phyloP scores from a whole-genome alignment of 2,797 vertebrate species.

The Onychomys arenicola region DNA sequence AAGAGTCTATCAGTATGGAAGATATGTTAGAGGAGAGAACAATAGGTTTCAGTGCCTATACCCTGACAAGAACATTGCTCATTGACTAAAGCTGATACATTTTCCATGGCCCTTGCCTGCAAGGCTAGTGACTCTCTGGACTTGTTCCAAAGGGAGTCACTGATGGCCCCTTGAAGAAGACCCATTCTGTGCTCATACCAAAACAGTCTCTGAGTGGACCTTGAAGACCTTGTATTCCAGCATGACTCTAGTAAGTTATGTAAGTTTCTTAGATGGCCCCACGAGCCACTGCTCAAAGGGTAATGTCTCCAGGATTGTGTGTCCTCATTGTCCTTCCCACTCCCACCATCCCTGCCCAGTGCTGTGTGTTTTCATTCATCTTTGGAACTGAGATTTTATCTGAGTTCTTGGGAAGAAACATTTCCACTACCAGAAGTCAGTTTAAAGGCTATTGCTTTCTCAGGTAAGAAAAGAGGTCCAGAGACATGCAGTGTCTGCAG shows the following conservation, averaged over 20 bases:
- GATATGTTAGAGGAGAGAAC: neutral
- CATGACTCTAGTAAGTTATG: neutral
- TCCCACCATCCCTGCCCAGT: neutral
- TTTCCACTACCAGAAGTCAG: neutral
- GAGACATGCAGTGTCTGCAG: neutral
- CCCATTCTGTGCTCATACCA: neutral
- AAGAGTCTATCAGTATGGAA: neutral
- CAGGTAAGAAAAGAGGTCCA: neutral
- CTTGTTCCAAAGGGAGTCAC: neutral
- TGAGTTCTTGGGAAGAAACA: conserved; percentile 21
- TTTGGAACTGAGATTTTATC: neutral
- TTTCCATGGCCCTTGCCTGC: neutral
- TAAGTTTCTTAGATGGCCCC: neutral
- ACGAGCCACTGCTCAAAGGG: neutral
- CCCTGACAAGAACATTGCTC: conserved; percentile 3
- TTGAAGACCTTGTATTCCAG: neutral
- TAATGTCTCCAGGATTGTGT: neutral
- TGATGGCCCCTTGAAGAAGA: neutral
- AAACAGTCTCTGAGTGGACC: neutral
- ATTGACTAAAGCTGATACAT: neutral
- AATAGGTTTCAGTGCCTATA: neutral
- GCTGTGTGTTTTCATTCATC: neutral
- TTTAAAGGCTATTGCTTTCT: neutral
- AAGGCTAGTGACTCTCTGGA: neutral
- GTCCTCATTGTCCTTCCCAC: neutral